Evolutionary conservation across 1,140 invertebrate species (phyloP).

Genomic region (Akabosia matsudoensis): DNA sequence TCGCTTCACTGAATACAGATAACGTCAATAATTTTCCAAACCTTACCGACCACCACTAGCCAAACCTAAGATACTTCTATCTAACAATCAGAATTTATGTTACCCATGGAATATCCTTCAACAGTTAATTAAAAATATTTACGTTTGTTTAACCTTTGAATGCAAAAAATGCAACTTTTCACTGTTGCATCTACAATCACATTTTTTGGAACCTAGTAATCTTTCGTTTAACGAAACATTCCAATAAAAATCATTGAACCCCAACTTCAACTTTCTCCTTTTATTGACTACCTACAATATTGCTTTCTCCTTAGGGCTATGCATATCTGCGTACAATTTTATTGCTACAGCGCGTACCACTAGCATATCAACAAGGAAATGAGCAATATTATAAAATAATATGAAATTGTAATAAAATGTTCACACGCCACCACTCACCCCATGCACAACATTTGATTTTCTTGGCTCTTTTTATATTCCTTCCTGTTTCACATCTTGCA

Average conservation of each 20-base stretch:
- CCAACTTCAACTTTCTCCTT: not conserved
- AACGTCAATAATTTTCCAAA: not conserved
- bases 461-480: not conserved
- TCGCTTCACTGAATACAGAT: not conserved
- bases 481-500: not conserved
- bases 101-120: too few relatives aligned
- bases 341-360: too few relatives aligned
- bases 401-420: slow-evolving; percentile 15
- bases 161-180: too few relatives aligned
- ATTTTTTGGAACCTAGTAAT: not conserved
- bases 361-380: not conserved
- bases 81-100: too few relatives aligned
- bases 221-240: not conserved
- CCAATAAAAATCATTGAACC: not conserved
- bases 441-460: not conserved
- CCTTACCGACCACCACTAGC: too few relatives aligned
- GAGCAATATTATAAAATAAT: not conserved
- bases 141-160: too few relatives aligned
- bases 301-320: not conserved
- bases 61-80: too few relatives aligned
- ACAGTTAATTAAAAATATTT: too few relatives aligned
- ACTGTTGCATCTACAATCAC: too few relatives aligned
- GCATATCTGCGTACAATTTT: not conserved
- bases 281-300: not conserved
- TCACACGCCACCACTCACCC: slow-evolving; percentile 1